Percentiles rank a stretch among this genome's conserved stretches.
Evolutionary conservation across 2,113 vertebrate genomes (phyloP).

Genomic region (Lepus europaeus): DNA sequence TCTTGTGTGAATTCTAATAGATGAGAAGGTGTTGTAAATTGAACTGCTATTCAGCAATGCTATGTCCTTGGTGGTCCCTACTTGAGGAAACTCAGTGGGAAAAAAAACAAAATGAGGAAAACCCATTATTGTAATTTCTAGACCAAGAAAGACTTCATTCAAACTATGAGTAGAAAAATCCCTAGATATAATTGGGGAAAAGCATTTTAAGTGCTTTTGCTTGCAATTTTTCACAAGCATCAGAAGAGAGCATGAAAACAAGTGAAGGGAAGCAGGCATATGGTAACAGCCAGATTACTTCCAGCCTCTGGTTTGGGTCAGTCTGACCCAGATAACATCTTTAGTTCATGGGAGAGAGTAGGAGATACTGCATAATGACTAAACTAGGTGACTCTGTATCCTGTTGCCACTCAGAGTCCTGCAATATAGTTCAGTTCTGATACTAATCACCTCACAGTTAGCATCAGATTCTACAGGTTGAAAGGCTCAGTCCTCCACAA

Average conservation of each 20-base stretch:
- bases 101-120: background rate
- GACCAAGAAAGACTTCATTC: background rate
- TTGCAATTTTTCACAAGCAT: background rate
- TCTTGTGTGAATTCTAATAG: background rate
- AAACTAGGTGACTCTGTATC: background rate
- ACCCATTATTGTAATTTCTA: background rate
- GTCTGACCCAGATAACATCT: background rate
- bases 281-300: background rate
- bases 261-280: fast-evolving
- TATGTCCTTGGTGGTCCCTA: background rate
- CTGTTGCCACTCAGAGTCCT: background rate
- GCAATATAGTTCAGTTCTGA: background rate
- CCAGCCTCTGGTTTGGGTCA: background rate
- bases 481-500: background rate
- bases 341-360: background rate
- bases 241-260: background rate
- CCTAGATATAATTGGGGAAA: background rate
- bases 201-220: background rate
- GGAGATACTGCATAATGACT: background rate
- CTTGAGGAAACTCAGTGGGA: background rate
- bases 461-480: background rate
- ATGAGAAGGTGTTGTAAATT: background rate
- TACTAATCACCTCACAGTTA: background rate
- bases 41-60: slow-evolving; percentile 65
- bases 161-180: background rate